Percentiles rank a stretch among this genome's conserved stretches.
phyloP scores from a whole-genome alignment of 2,113 vertebrate genomes.

The Neopipo cinnamomea region DNA sequence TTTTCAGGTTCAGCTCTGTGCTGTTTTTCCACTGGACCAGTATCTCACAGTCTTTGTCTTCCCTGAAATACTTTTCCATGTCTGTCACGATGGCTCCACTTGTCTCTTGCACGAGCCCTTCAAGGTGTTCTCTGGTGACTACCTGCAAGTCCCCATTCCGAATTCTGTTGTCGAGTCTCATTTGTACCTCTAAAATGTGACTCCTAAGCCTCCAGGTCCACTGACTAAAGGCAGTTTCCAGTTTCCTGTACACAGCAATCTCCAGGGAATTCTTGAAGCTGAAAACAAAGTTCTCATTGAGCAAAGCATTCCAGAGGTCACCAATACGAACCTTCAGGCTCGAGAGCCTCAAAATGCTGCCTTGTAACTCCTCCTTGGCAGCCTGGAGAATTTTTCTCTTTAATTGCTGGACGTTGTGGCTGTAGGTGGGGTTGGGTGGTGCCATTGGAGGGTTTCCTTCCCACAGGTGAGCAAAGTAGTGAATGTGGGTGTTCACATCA shows the following conservation, averaged over 20 bases:
- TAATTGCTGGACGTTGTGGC: constrained; percentile 61
- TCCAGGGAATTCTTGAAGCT: constrained; percentile 72
- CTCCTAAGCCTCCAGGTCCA: constrained; percentile 68
- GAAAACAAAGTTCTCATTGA: constrained; percentile 72
- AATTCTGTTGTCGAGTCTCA: constrained; percentile 44
- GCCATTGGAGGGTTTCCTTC: constrained; percentile 72
- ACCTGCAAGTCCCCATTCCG: constrained; percentile 5
- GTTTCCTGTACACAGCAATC: constrained; percentile 48
- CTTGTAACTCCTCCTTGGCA: neutral
- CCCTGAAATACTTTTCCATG: constrained; percentile 53
- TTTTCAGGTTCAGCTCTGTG: constrained; percentile 5
- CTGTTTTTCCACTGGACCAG: constrained; percentile 56
- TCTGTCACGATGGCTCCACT: neutral
- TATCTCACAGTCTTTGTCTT: constrained; percentile 53
- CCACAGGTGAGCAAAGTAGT: constrained; percentile 70
- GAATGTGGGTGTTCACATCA: constrained; percentile 59
- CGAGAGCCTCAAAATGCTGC: constrained; percentile 20
- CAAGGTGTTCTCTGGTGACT: neutral
- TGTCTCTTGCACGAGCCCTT: neutral
- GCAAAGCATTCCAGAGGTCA: constrained; percentile 64
- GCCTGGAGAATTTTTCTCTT: constrained; percentile 55
- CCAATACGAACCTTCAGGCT: neutral
- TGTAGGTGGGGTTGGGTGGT: constrained; percentile 72
- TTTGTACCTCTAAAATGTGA: constrained; percentile 48
- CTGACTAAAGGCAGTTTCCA: constrained; percentile 39